Percentiles rank a stretch among this genome's conserved stretches.
These are phyloP conservation scores for Cynodonichthys magdalenae DNA, from an alignment of 2,797 vertebrate species.

Conservation along the genomic window DNA sequence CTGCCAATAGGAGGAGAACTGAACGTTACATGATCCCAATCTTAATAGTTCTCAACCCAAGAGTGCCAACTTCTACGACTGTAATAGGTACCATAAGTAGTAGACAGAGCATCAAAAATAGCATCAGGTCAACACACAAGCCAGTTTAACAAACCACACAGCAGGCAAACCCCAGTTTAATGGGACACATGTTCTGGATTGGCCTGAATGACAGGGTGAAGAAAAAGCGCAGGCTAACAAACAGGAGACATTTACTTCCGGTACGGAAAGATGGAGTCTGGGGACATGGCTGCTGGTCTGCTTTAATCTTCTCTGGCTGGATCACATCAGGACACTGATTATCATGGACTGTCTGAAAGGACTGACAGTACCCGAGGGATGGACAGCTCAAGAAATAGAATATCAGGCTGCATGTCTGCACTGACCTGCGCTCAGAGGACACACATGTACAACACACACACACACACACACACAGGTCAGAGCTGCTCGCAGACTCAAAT, in stretches of 20 bases:
- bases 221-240: not conserved
- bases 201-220: slow-evolving; percentile 22
- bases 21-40: slow-evolving; percentile 63
- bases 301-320: slow-evolving; percentile 57
- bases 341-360: slow-evolving; percentile 50
- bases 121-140: slow-evolving; percentile 44
- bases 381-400: slow-evolving; percentile 28
- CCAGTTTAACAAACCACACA: slow-evolving; percentile 43
- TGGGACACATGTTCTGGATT: slow-evolving; percentile 29
- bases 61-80: slow-evolving; percentile 56
- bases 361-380: slow-evolving; percentile 50
- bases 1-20: slow-evolving; percentile 53
- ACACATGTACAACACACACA: not conserved
- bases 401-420: slow-evolving; percentile 12
- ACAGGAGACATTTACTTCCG: slow-evolving; percentile 52
- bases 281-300: slow-evolving; percentile 40
- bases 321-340: slow-evolving; percentile 53
- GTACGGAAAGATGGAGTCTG: slow-evolving; percentile 46
- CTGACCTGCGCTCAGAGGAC: slow-evolving; percentile 1
- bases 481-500: slow-evolving; percentile 32
- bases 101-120: slow-evolving; percentile 42
- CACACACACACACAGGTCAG: slow-evolving; percentile 16
- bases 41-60: slow-evolving; percentile 50
- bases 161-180: slow-evolving; percentile 38
- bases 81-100: slow-evolving; percentile 58